Evolutionary conservation across 1,140 invertebrate species (phyloP), one percentile per base, ranked within the genome.

Genomic region (Aphaenogaster rudis): DNA sequence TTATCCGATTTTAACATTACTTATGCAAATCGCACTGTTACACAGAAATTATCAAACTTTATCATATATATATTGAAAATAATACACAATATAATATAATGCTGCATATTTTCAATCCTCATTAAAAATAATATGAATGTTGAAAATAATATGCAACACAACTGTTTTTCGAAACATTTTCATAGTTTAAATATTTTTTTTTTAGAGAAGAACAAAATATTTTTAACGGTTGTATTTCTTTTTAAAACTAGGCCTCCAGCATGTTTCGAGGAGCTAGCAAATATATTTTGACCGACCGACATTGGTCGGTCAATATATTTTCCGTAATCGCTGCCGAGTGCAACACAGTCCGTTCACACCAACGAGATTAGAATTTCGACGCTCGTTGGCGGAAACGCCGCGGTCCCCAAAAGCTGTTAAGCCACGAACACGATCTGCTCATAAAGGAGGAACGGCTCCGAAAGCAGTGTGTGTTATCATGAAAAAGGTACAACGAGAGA

Each of bases 321-420:
- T 52, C 82, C 36, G 48, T 77, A 85, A 85, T 85, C 82, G 81
- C 36, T n/a, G n/a, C 9, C 13, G 28, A n/a, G 69, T 21, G 33
- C 66, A 42, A 72, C n/a, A 63, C 45, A 13, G 72, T 85, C 21
- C 72, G 33, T 84, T 84, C 61, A 63, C 54, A 61, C 33, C 80
- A 84, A n/a, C 45, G 61, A 85, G 82, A 85, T 85, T 85, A 85
- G 82, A 88, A 86, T 88, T 88, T 66, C 86, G 64, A 86, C 45
- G 81, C 45, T 66, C 61, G 71, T 36, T 85, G 57, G 52, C 80
- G 69, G 80, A 78, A 78, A 50, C 57, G 57, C 13, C 13, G 15
- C 7, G 42, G 42, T 17, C 15, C 45, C 59, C 42, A 13, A 72
- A 52, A 71, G 64, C 57, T 42, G 69, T 84, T 50, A 61, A 74